phyloP scores from a whole-genome alignment of 1,140 invertebrate genomes.

The Meloidogyne chitwoodi region DNA sequence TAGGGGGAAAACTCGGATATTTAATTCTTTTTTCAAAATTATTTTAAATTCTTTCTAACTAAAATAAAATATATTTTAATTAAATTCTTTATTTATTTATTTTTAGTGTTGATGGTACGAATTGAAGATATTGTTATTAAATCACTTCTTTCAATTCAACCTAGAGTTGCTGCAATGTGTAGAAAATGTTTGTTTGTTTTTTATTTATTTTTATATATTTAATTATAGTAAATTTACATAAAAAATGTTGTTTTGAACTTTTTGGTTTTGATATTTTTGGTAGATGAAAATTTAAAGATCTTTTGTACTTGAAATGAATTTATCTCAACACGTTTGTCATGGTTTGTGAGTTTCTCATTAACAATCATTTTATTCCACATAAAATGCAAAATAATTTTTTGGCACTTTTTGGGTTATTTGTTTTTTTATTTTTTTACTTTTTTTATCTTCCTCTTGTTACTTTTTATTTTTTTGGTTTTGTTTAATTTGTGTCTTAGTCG shows the following conservation, averaged over 20 bases:
- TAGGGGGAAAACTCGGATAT: too few species aligned
- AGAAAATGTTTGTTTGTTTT: constrained; percentile 3
- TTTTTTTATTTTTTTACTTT: too few species aligned
- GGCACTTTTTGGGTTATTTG: too few species aligned
- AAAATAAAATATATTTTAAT: too few species aligned
- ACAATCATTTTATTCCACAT: too few species aligned
- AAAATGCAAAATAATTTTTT: too few species aligned
- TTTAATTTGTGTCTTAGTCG: too few species aligned
- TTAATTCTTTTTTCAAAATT: too few species aligned
- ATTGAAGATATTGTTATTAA: constrained; percentile 66
- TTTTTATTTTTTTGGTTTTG: too few species aligned
- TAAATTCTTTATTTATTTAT: too few species aligned
- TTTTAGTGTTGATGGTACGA: constrained; percentile 64
- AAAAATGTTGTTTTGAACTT: constrained; percentile 73
- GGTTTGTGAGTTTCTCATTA: constrained; percentile 25
- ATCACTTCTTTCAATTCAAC: constrained; percentile 63
- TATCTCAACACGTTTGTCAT: constrained; percentile 77
- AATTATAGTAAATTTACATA: constrained; percentile 60
- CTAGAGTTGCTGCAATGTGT: constrained; percentile 39
- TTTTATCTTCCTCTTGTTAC: too few species aligned
- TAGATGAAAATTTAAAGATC: constrained; percentile 84
- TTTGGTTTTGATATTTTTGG: constrained; percentile 89
- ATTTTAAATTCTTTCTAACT: too few species aligned
- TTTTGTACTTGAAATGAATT: constrained; percentile 85
- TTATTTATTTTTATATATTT: not conserved